Evolutionary conservation across 2,113 vertebrate species (phyloP), one percentile per base, ranked within the genome.

Genomic region (Podocnemis expansa): DNA sequence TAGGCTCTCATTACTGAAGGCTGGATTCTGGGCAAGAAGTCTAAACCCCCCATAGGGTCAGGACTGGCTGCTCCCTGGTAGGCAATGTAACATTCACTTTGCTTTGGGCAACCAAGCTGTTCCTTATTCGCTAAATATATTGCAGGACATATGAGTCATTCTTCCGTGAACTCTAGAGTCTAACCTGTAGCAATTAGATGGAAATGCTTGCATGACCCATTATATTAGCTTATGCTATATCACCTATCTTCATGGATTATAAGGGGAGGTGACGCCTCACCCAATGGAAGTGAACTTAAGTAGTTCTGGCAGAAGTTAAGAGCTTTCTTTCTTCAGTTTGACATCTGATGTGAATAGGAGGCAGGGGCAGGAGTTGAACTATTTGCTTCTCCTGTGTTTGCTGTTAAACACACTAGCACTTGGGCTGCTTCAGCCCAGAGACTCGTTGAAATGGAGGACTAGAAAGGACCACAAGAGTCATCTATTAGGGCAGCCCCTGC

Each of bases 191-290:
- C 95, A 97, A 97, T 96, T 96, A 97, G 97, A 97, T 97, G 97
- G 78, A 97, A 97, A 97, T 97, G 95, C 95, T 96, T 79, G 93
- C 95, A 89, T 97, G 96, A 97, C 97, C 97, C 9, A 97, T 97
- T 97, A 96, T 97, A 97, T 97, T 96, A 96, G 96, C 96, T 96
- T 93, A 93, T 96, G 95, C 94, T 96, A 90, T 96, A 96, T 96
- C 97, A 96, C 97, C 94, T 95, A 96, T 97, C 96, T 85, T 88
- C 8, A 0, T 45, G 94, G 97, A 97, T 97, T 97, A 97, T 89
- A 22, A 43, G 5, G 88, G 10, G 70, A 73, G 84, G 6, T 47
- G 89, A 97, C 87, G 90, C 49, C 1, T 89, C 76, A 75, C 56
- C 52, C 51, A 1, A 47, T 1, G 52, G 73, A 95, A 88, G 73